Conservation (phyloP, 2,113 vertebrate species). For the Tor tambroides region DNA sequence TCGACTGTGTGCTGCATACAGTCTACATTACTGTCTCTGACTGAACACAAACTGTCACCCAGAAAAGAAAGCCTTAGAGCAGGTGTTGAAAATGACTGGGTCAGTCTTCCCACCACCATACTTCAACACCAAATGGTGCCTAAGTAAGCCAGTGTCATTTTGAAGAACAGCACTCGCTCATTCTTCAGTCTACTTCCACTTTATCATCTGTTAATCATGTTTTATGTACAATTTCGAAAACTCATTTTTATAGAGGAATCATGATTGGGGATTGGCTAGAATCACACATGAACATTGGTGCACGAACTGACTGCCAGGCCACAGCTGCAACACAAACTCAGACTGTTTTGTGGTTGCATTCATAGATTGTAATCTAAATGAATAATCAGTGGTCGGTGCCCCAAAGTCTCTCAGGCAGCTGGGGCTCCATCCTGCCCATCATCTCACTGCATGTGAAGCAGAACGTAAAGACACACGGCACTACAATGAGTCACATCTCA, state of each 20-base stretch:
- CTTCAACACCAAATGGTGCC: background rate
- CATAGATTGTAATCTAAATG: background rate
- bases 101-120: background rate
- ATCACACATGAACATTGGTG: background rate
- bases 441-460: conserved; percentile 45
- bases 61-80: background rate
- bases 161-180: background rate
- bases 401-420: conserved; percentile 31
- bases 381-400: background rate
- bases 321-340: background rate
- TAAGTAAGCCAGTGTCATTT: background rate
- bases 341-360: background rate
- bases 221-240: background rate
- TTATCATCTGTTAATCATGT: background rate
- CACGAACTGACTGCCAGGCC: background rate
- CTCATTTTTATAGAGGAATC: background rate
- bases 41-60: background rate
- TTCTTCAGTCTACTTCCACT: background rate
- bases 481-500: conserved; percentile 59
- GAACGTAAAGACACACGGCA: conserved; percentile 21
- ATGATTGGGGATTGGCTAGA: background rate
- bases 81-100: background rate
- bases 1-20: background rate
- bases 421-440: conserved; percentile 31
- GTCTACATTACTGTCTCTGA: background rate